Base-by-base conservation (phyloP, 2,888 invertebrate genomes). In the Drosophila pseudotakahashii region DNA sequence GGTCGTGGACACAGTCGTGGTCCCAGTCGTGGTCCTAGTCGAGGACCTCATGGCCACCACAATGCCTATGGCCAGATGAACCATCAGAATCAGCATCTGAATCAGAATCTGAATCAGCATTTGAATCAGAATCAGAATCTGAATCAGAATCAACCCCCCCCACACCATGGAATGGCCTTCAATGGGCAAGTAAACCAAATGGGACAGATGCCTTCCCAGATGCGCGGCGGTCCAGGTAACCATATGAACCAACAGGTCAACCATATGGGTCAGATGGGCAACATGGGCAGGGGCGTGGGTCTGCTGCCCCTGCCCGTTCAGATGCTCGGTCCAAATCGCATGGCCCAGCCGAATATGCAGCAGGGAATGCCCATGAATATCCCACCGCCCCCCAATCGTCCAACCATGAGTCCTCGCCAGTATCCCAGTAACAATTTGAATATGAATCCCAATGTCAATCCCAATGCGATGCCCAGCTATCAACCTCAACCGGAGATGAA, bases 301-400 rank as follows among this genome's bases (percentile, higher is more conserved):
- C 3, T 57, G 26, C 10, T 51, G 23, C 6, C 53, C 16, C 3
- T 30, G 13, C 57, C 36, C 0, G 13, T 58, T 1, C 58, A n/a
- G 26, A 37, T 37, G 10, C 36, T 36, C 5, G 14, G 7, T n/a
- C 30, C 53, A 1, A 58, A 10, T 6, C 37, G 37, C 0, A 51
- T 57, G 57, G 19, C 13, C n/a, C 48, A 32, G 3, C 7, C 32
- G 7, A 55, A 55, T 11, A 19, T 44, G 44, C 30, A 30, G 13
- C 14, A 32, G 41, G 9, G 13, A 14, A 16, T 16, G n/a, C 34
- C 10, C 30, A 30, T 26, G 26, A 26, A 2, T 19, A 19, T 19
- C 2, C 19, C 19, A 19, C 19, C 19, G 19, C n/a, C n/a, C n/a
- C 19, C 19, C 19, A 19, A 23, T 26, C 5, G 26, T 1, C 6